Conservation (phyloP, 92 coral and sea anemone genomes). For the Umimayanthus kanabou region DNA sequence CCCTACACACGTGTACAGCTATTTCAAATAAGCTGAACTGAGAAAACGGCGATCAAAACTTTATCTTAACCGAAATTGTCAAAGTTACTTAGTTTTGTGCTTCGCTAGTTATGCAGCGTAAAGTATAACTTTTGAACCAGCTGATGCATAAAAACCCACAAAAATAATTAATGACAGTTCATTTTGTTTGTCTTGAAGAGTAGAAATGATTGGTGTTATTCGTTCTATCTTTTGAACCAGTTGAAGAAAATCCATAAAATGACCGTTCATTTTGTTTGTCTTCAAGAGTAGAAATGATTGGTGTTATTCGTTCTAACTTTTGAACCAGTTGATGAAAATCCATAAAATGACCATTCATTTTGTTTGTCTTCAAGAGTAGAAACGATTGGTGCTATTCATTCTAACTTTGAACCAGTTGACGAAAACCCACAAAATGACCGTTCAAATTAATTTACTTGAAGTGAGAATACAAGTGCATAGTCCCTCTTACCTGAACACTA, state of each 20-base stretch:
- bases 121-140: background rate
- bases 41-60: too few relatives aligned
- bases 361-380: background rate
- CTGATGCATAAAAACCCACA: background rate
- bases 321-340: background rate
- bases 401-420: background rate
- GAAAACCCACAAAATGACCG: background rate
- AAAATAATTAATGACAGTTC: background rate
- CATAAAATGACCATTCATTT: background rate
- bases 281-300: background rate
- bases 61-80: too few relatives aligned
- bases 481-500: constrained; percentile 78
- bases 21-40: too few relatives aligned
- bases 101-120: too few relatives aligned
- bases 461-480: background rate
- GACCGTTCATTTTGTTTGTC: background rate
- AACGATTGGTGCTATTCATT: background rate
- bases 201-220: background rate
- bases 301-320: background rate
- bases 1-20: too few relatives aligned
- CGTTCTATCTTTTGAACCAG: background rate
- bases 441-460: background rate
- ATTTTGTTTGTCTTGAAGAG: background rate
- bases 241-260: background rate
- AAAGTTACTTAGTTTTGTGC: too few relatives aligned